Conservation (phyloP, 2,888 invertebrate genomes). For the Neoascia interrupta region DNA sequence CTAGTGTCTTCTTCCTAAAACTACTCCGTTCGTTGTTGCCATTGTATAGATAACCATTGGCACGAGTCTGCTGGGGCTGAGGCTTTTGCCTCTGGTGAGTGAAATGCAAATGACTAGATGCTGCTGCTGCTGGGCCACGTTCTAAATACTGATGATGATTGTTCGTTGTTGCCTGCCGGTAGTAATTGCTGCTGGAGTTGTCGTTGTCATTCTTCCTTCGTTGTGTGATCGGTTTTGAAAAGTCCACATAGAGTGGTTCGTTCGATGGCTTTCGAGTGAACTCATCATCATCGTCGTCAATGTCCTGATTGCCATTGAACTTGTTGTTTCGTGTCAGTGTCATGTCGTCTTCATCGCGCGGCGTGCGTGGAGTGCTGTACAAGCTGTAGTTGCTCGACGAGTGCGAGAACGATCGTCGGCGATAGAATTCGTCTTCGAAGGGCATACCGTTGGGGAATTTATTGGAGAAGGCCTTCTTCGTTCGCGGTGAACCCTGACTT, state of each 20-base stretch:
- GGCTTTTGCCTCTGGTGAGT: conserved; percentile 45
- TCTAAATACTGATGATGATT: conserved; percentile 61
- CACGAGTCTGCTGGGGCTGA: conserved; percentile 43
- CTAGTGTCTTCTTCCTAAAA: conserved; percentile 55
- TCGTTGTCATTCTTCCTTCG: conserved; percentile 65
- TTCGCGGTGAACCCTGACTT: conserved; percentile 77
- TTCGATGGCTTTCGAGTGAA: conserved; percentile 79
- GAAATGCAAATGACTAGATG: conserved; percentile 67
- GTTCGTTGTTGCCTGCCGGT: conserved; percentile 65
- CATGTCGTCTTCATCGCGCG: conserved; percentile 63
- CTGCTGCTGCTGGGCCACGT: conserved; percentile 47
- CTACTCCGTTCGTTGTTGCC: conserved; percentile 55
- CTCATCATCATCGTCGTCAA: conserved; percentile 75
- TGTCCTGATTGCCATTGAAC: conserved; percentile 59
- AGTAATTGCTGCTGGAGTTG: conserved; percentile 60
- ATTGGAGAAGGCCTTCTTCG: conserved; percentile 78
- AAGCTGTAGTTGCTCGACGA: conserved; percentile 79
- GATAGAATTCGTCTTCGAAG: conserved; percentile 79
- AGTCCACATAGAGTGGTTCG: conserved; percentile 79
- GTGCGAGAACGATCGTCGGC: conserved; percentile 77
- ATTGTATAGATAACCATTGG: conserved; percentile 55
- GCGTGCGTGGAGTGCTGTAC: conserved; percentile 73
- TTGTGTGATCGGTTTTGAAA: conserved; percentile 76
- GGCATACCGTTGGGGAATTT: conserved; percentile 79
- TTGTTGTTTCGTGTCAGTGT: conserved; percentile 70